phyloP scores from a whole-genome alignment of 1,140 invertebrate genomes.

The Vanessa atalanta region DNA sequence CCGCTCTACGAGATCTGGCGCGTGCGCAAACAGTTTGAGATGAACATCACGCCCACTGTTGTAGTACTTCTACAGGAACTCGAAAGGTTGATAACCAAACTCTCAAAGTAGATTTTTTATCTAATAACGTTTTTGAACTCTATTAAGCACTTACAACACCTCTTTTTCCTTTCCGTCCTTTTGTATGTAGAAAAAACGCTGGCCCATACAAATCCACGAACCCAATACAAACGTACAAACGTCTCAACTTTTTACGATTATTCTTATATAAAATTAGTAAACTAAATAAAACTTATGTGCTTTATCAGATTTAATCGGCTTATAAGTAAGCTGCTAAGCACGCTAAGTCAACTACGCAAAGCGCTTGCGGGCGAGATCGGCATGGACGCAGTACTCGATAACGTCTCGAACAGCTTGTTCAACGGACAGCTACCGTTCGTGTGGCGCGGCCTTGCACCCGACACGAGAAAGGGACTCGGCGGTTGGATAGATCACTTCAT shows the following conservation, averaged over 20 bases:
- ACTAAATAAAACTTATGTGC: not conserved
- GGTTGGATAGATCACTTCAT: slow-evolving; percentile 94
- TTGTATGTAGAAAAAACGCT: too few relatives aligned
- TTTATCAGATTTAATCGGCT: slow-evolving; percentile 87
- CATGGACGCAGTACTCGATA: slow-evolving; percentile 92
- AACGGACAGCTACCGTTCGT: slow-evolving; percentile 91
- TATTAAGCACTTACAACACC: too few relatives aligned
- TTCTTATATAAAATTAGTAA: not conserved
- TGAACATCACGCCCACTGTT: slow-evolving; percentile 89
- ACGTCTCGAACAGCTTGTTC: slow-evolving; percentile 89
- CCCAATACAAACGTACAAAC: too few relatives aligned
- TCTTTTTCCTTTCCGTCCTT: too few relatives aligned
- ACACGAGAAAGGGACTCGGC: slow-evolving; percentile 90
- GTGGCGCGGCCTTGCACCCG: slow-evolving; percentile 91
- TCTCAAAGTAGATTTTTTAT: too few relatives aligned
- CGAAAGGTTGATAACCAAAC: slow-evolving; percentile 81
- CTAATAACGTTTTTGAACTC: too few relatives aligned
- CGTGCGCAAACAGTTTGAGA: slow-evolving; percentile 88
- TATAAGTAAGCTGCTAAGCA: slow-evolving; percentile 86
- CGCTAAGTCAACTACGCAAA: slow-evolving; percentile 87
- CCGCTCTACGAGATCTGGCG: slow-evolving; percentile 88
- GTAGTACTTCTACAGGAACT: slow-evolving; percentile 94
- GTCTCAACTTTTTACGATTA: not conserved
- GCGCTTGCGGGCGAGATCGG: slow-evolving; percentile 94
- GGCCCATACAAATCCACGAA: too few relatives aligned